Evolutionary conservation across 2,888 invertebrate species (phyloP).

Genomic region (Apeira syringaria): DNA sequence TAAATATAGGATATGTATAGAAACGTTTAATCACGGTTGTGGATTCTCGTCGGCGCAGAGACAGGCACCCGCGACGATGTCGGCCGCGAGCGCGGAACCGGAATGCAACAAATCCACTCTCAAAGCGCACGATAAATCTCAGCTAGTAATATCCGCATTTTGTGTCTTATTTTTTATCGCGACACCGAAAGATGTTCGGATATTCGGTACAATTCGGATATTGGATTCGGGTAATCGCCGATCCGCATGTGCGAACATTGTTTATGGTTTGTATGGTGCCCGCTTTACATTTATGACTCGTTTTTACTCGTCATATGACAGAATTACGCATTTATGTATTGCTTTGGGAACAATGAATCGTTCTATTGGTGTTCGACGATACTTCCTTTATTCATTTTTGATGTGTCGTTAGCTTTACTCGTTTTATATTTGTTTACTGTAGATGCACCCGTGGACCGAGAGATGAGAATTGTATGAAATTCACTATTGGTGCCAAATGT

Average conservation of each 20-base stretch:
- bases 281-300: constrained; percentile 33
- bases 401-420: no score
- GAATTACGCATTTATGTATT: constrained; percentile 17
- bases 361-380: constrained; percentile 9
- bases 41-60: no score
- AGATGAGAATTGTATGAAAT: no score
- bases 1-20: no score
- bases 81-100: no score
- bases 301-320: constrained; percentile 22
- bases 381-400: constrained; percentile 3
- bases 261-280: constrained; percentile 23
- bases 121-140: background rate
- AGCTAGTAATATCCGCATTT: constrained; percentile 16
- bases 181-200: constrained; percentile 26
- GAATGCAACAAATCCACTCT: background rate
- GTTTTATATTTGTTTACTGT: no score
- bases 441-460: no score
- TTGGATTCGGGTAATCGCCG: constrained; percentile 32
- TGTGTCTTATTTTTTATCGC: constrained; percentile 26
- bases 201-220: constrained; percentile 24
- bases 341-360: constrained; percentile 6
- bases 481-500: no score
- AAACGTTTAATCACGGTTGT: no score
- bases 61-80: no score
- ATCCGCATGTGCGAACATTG: constrained; percentile 26